Conservation (phyloP, 2,888 invertebrate genomes). For the Acleris laterana region DNA sequence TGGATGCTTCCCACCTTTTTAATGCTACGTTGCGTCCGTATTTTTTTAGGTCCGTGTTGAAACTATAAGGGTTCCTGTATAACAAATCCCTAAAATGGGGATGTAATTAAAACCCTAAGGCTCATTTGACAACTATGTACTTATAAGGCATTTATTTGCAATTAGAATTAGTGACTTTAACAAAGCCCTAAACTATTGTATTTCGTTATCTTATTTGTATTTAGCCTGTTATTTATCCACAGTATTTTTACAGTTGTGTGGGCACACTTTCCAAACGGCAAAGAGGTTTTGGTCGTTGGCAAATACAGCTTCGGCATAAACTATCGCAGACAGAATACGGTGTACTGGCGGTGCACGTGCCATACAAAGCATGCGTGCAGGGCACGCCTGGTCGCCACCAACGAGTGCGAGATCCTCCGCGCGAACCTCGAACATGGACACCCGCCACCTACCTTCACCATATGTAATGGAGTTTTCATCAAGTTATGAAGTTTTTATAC, state of each 20-base stretch:
- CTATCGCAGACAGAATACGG: neutral
- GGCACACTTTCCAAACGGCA: conserved; percentile 10
- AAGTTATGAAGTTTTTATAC: conserved; percentile 2
- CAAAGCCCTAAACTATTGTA: no score
- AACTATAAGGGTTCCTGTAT: no score
- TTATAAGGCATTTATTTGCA: no score
- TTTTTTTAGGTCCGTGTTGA: no score
- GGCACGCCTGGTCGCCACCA: conserved; percentile 51
- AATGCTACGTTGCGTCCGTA: no score
- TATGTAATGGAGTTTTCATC: conserved; percentile 34
- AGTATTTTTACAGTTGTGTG: conserved; percentile 14
- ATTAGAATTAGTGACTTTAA: no score
- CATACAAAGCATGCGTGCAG: neutral
- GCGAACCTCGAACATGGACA: conserved; percentile 40
- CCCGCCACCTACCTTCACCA: conserved; percentile 37
- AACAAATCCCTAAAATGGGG: no score
- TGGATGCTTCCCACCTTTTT: no score
- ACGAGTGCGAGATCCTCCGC: conserved; percentile 39
- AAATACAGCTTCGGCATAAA: neutral
- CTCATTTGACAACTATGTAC: no score
- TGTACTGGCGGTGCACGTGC: neutral
- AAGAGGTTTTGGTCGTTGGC: conserved; percentile 5
- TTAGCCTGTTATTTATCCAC: no score
- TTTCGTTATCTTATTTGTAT: no score
- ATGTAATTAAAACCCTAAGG: no score